Percentiles rank a stretch among this genome's conserved stretches.
Conservation (phyloP, 1,140 invertebrate species). For the Lordiphosa stackelbergi region DNA sequence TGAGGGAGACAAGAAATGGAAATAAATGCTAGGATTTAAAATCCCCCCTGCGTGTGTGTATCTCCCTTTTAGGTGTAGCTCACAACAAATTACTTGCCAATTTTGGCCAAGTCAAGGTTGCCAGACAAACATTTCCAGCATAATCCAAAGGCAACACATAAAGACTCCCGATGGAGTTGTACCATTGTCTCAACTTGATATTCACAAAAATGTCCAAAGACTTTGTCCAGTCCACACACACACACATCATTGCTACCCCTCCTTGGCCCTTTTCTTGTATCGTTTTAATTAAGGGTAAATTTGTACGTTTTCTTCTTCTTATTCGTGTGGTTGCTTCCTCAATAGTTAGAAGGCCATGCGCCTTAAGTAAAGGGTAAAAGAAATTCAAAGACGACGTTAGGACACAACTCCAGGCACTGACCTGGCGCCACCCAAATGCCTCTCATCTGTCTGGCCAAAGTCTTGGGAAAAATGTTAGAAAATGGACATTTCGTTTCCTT, state of each 20-base stretch:
- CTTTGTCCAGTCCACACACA: slow-evolving; percentile 26
- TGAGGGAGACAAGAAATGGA: slow-evolving; percentile 27
- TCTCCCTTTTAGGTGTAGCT: slow-evolving; percentile 53
- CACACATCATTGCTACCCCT: not conserved
- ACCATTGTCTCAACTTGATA: slow-evolving; percentile 26
- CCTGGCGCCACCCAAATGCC: not conserved
- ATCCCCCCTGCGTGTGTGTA: slow-evolving; percentile 14
- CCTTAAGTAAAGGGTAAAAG: slow-evolving; percentile 40
- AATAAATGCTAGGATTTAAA: slow-evolving; percentile 70
- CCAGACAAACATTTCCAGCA: slow-evolving; percentile 19
- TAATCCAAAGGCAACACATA: slow-evolving; percentile 10
- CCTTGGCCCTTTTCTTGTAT: slow-evolving; percentile 39
- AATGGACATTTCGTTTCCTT: slow-evolving; percentile 32
- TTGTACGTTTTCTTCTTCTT: slow-evolving; percentile 56
- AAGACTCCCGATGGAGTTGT: slow-evolving; percentile 58
- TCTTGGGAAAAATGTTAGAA: slow-evolving; percentile 22
- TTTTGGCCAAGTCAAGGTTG: slow-evolving; percentile 60
- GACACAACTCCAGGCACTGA: slow-evolving; percentile 16
- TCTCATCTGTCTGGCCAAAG: not conserved
- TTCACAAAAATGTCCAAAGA: slow-evolving; percentile 54
- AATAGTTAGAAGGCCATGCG: slow-evolving; percentile 20
- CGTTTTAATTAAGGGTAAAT: slow-evolving; percentile 68
- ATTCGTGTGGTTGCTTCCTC: slow-evolving; percentile 52
- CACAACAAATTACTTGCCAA: slow-evolving; percentile 65
- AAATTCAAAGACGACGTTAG: slow-evolving; percentile 36